Evolutionary conservation across 2,113 vertebrate species (phyloP).

Genomic region (Garra rufa): DNA sequence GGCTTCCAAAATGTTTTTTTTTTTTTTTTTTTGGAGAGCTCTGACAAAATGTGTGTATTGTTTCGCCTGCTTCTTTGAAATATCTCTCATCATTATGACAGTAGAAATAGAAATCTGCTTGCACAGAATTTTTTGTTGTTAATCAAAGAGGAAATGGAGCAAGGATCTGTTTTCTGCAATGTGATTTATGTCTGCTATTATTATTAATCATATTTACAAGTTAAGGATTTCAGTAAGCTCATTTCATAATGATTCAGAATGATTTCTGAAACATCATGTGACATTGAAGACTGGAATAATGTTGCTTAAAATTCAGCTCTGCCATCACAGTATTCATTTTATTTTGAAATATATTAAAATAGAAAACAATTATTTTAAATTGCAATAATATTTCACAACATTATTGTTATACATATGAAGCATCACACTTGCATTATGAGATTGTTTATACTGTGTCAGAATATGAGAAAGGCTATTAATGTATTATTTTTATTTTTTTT

Average conservation of each 20-base stretch:
- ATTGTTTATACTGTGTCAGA: no score
- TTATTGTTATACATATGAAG: no score
- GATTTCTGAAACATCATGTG: not conserved
- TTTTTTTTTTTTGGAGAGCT: not conserved
- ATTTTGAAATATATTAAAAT: not conserved
- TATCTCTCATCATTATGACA: not conserved
- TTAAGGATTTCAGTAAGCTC: not conserved
- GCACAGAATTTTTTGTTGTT: not conserved
- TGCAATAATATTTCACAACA: not conserved
- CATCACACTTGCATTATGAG: no score
- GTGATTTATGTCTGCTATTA: not conserved
- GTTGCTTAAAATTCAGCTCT: not conserved
- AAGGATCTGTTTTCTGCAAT: not conserved
- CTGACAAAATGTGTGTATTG: constrained; percentile 24
- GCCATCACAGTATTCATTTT: not conserved
- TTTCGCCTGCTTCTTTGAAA: not conserved
- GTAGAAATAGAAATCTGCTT: not conserved
- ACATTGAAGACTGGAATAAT: not conserved
- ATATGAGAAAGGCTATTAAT: no score
- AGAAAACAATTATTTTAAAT: not conserved
- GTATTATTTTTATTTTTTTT: no score
- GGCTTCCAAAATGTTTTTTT: constrained; percentile 1
- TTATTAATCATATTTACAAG: not conserved
- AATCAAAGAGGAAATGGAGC: not conserved
- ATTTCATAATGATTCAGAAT: not conserved